Evolutionary conservation across 1,140 invertebrate species (phyloP), one percentile per base, ranked within the genome.

Genomic region (Latrodectus geometricus): DNA sequence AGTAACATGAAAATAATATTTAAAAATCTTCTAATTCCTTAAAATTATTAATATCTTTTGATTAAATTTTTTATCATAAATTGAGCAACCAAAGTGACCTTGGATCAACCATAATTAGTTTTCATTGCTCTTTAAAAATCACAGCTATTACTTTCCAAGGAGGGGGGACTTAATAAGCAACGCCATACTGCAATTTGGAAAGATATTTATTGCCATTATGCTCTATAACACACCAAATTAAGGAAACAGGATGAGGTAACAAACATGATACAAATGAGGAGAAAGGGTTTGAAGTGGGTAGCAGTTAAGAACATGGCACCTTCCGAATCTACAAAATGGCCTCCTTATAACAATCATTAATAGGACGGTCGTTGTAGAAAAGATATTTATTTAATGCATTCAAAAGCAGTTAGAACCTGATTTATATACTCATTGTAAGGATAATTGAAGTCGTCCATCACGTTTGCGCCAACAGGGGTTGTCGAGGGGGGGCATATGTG

Each of bases 341-440:
- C 68, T 79, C 54, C 54, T 79, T 61, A 79, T 79, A 79, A 79
- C 77, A 79, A 49, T 79, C 77, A 79, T 79, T 79, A 61, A 61
- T 61, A 79, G 23, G 7, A 11, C 20, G 48, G 48, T 61, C 35
- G 77, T 49, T 68, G 54, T 35, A 68, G 77, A 48, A 79, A 69
- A 79, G 61, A 68, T 79, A 79, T 79, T 79, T 79, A 79, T 79
- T 79, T 79, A 79, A 79, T 79, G 77, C 77, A 48, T 79, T 35
- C 65, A 21, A 35, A n/a, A 20, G 20, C 35, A n/a, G 65, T 56
- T 79, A 66, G 61, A 35, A 49, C 0, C 48, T 79, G 77, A 79
- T 79, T 79, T 79, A 79, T 79, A 61, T 49, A 35, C 61, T 17
- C 77, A n/a, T 23, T 65, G 54, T 79, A 68, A 68, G 65, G 23